Conservation (phyloP, 2,113 vertebrate species). For the Tautogolabrus adspersus region DNA sequence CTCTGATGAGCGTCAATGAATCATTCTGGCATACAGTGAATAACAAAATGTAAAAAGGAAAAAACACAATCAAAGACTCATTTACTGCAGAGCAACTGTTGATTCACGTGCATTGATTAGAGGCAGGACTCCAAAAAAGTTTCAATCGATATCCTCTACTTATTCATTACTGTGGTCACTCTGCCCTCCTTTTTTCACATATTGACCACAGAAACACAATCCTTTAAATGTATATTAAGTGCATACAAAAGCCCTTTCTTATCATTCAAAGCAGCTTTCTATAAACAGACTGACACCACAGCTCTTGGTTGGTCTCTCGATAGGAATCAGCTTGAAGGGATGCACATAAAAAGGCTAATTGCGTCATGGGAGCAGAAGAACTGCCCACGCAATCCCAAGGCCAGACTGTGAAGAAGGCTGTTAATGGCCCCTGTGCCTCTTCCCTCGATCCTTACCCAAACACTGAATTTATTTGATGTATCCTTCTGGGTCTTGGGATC, state of each 20-base stretch:
- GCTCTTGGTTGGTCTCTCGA: conserved; percentile 28
- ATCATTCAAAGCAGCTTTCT: conserved; percentile 19
- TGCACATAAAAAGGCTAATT: conserved; percentile 73
- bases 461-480: conserved; percentile 59
- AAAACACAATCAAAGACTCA: conserved; percentile 21
- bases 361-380: conserved; percentile 78
- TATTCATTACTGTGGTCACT: not conserved
- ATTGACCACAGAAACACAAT: conserved; percentile 14
- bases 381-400: conserved; percentile 71
- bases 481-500: conserved; percentile 57
- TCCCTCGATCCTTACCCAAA: conserved; percentile 53
- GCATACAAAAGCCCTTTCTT: conserved; percentile 20
- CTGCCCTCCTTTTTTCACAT: not conserved
- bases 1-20: conserved; percentile 66
- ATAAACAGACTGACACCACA: conserved; percentile 54
- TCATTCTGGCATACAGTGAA: conserved; percentile 66
- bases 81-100: conserved; percentile 14
- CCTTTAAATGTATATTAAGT: conserved; percentile 24
- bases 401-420: conserved; percentile 71
- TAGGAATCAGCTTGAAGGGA: conserved; percentile 65
- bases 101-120: conserved; percentile 28
- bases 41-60: conserved; percentile 60
- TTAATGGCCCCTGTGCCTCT: conserved; percentile 66
- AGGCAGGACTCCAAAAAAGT: not conserved
- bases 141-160: conserved; percentile 15